Conservation (phyloP, 2,888 invertebrate species). For the Callyntrura sp. region DNA sequence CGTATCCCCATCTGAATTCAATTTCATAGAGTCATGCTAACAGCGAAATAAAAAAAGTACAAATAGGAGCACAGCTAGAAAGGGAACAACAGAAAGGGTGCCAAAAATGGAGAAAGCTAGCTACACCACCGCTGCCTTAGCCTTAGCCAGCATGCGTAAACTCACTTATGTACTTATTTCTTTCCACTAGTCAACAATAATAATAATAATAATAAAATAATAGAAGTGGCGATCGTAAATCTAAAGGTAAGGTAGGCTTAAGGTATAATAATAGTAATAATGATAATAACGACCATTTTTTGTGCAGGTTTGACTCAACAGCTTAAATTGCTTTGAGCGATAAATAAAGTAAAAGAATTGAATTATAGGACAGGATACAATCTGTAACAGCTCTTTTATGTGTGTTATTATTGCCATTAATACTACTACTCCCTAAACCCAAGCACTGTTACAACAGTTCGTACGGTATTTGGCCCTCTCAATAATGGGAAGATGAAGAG, state of each 20-base stretch:
- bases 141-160: not conserved
- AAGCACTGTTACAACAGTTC: too few species aligned
- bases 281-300: conserved; percentile 55
- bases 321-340: not conserved
- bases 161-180: too few species aligned
- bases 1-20: conserved; percentile 34
- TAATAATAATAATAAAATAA: conserved; percentile 24
- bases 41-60: not conserved
- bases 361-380: not conserved
- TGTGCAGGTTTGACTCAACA: not conserved
- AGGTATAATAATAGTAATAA: not conserved
- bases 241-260: too few species aligned
- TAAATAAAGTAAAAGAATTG: conserved; percentile 11
- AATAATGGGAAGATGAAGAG: too few species aligned
- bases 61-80: not conserved
- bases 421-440: not conserved
- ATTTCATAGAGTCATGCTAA: not conserved
- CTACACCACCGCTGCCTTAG: not conserved
- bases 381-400: not conserved
- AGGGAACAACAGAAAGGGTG: not conserved
- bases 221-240: too few species aligned
- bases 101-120: not conserved
- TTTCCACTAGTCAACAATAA: not conserved
- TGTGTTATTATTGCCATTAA: conserved; percentile 7
- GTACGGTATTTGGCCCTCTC: too few species aligned